Base-by-base conservation (phyloP, 1,140 invertebrate species). In the Drosophila nikananu region DNA sequence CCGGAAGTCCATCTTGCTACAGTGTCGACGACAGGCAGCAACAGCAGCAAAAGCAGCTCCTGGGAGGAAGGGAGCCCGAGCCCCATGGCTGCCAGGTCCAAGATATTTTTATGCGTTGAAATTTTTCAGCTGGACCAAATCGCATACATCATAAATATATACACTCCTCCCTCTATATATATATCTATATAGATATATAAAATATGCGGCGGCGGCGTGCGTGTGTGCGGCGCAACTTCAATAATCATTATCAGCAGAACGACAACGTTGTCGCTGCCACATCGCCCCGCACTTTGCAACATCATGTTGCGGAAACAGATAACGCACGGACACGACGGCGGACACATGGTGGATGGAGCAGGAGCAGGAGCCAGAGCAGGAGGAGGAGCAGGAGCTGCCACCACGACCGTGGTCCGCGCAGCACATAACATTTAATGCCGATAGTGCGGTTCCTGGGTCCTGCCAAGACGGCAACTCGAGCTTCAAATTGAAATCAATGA, bases 1-100 rank as follows among this genome's bases (percentile, higher is more conserved):
- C 91, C 91, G 91, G 91, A 92, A 91, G 91, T 92, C 91, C 91
- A 92, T 92, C 91, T 92, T 92, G 91, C 91, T 92, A 91, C 91
- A 92, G 84, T 92, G 84, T 90, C 86, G 86, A 82, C 86, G 68
- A 82, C 86, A 82, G 86, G 86, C 79, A 79, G 62, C 74, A 77
- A 62, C 51, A 52, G 54, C 46, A 32, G 54, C 15, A 27, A 59
- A 46, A 48, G 49, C 46, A 32, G 46, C 15, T 35, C 8, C 32
- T 42, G 19, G 41, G 59, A 27, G 62, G 32, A 19, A 15, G 64
- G 25, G 49, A 52, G 27, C n/a, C n/a, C 19, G 39, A 13, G 27
- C n/a, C n/a, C 19, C 27, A 13, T 65, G 30, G 58, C 27, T 32
- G 68, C 52, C 73, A 67, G 67, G 83, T 87, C 86, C 84, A 87